Evolutionary conservation across 2,797 vertebrate species (phyloP), one percentile per base, ranked within the genome.

Genomic region (Esox lucius): DNA sequence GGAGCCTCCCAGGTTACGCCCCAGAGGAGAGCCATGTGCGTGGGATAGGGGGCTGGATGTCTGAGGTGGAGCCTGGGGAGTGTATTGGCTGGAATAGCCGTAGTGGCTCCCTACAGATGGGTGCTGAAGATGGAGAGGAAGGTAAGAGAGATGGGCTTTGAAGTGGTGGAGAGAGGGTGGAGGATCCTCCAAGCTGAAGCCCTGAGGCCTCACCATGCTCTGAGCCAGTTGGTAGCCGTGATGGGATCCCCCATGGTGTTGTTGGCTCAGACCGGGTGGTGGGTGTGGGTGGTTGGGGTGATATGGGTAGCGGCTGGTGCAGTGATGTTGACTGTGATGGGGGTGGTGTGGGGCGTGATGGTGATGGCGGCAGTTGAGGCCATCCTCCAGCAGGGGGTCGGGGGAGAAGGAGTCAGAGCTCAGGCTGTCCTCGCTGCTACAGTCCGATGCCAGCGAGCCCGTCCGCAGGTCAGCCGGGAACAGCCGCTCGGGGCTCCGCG

Each of bases 361-460:
- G 87, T 93, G 79, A 62, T 95, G 95, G 24, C 93, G 95, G 88
- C 95, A 97, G 83, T 95, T 96, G 33, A 95, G 77, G 70, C 88
- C 95, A 61, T 97, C 96, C 3, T 98, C 96, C 0, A 96, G 85
- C 73, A 95, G 87, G 0, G 92, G 92, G 81, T 98, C 97, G 0
- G 96, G 96, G 0, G 97, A 98, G 76, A 96, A 97, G 1, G 96
- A 97, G 73, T 98, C 96, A 0, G 93, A 91, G 86, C 96, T 97
- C 82, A 95, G 61, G 9, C 96, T 97, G 77, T 95, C 94, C 78
- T 98, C 96, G 0, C 96, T 97, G 91, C 97, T 97, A 84, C 95
- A 97, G 85, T 98, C 96, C 0, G 96, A 98, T 1, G 90, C 91
- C 49, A 96, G 92, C 0, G 94, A 96, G 77, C 92, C 93, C 7